A percentile compares a stretch with the other conserved stretches of the same genome.
These are phyloP conservation scores for Ectropis crepuscularia DNA, from an alignment of 2,888 invertebrate species.

Conservation along the genomic window DNA sequence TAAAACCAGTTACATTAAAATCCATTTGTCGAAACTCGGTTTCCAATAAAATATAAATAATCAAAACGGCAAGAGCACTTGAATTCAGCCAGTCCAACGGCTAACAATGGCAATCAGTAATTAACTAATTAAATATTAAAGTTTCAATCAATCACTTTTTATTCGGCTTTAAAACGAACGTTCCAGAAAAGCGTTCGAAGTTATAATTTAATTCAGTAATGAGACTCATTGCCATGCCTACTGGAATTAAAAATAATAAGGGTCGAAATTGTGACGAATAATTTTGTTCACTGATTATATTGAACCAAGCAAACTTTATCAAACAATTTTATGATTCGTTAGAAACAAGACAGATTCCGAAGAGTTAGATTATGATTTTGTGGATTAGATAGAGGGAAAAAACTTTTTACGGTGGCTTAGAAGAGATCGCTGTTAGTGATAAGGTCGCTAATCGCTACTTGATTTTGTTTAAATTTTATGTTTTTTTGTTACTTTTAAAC, in stretches of 20 bases:
- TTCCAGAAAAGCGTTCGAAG: slow-evolving; percentile 19
- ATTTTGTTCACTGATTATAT: not conserved
- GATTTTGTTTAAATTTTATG: too few species aligned
- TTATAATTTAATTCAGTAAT: slow-evolving; percentile 15
- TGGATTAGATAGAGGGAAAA: too few species aligned
- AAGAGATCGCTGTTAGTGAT: too few species aligned
- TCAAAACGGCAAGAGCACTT: slow-evolving; percentile 69
- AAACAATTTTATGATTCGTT: too few species aligned
- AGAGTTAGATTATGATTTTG: too few species aligned
- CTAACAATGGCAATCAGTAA: slow-evolving; percentile 68
- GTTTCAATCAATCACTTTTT: slow-evolving; percentile 50
- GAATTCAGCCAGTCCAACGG: slow-evolving; percentile 59
- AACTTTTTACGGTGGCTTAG: too few species aligned
- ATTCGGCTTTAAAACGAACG: slow-evolving; percentile 15
- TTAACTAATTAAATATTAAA: slow-evolving; percentile 66
- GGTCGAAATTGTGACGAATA: slow-evolving; percentile 4
- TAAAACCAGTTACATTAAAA: not conserved
- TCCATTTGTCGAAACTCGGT: not conserved
- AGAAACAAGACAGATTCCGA: too few species aligned
- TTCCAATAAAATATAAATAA: slow-evolving; percentile 66
- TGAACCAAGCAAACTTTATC: too few species aligned
- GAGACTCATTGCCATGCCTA: slow-evolving; percentile 9
- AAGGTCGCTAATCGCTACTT: too few species aligned
- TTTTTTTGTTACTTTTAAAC: too few species aligned
- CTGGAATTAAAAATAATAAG: slow-evolving; percentile 7